Evolutionary conservation across 2,888 invertebrate species (phyloP), one percentile per base, ranked within the genome.

Genomic region (Notodonta ziczac): DNA sequence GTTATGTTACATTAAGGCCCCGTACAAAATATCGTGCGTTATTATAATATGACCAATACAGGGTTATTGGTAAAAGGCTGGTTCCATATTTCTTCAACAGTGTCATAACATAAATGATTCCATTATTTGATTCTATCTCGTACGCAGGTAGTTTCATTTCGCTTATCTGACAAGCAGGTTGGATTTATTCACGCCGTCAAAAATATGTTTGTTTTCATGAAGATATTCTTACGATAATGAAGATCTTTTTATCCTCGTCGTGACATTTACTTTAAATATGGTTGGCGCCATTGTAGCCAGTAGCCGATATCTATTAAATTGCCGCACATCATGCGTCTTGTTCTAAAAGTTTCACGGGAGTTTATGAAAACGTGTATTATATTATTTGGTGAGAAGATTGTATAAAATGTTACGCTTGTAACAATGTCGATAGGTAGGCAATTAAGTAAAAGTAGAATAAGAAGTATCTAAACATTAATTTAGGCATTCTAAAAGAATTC

Each of bases 71-170:
- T 24, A 24, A 24, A 24, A 24, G 1, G 2, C 24, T 24, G 24
- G 24, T 24, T 24, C 24, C 40, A 40, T 75, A 66, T 69, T 77
- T 81, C 74, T 78, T 78, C 69, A 71, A 66, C 59, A 66, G 64
- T 76, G 73, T 76, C 75, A 61, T 56, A 24, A 24, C 24, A 24
- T 24, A 24, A 24, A 67, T 76, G 66, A 74, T 71, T 72, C 73
- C 35, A 35, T 35, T 35, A 35, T 35, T 35, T 35, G 35, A 35
- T 76, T 65, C 56, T 67, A 75, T 73, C 62, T 66, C 57, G 57
- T 59, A 65, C 60, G 56, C 44, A 61, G 59, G 55, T 35, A 53
- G 53, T 69, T 63, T 67, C 63, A 63, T 62, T 74, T 68, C 64
- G 63, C 55, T 68, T 62, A 70, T 66, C 61, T 60, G 66, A 63